Evolutionary conservation across 1,140 invertebrate genomes (phyloP), one percentile per base, ranked within the genome.

Genomic region (Ceratosolen fusciceps): DNA sequence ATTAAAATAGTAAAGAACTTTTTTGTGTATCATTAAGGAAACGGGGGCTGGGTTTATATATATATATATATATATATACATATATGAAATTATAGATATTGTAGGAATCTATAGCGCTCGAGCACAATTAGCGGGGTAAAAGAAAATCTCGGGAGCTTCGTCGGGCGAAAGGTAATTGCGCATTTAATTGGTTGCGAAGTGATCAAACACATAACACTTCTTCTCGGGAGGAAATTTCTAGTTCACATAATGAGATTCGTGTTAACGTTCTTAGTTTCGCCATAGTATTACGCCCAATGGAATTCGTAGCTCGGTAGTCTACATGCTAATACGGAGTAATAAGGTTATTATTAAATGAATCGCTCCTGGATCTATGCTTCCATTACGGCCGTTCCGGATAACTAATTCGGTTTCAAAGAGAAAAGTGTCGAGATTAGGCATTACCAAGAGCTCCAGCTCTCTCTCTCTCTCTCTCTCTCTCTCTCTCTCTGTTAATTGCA

Each of bases 241-340:
- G 54, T 65, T 26, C n/a, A 39, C 62, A 52, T 72, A 71, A 71
- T 54, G 67, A 77, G 76, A 52, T 77, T 77, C 49, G 67, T 54
- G 67, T 71, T 77, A 77, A 77, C 39, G 67, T 77, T 71, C 67
- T 77, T 60, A 62, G 67, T 52, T 77, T 47, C 67, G 60, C 71
- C 39, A 77, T 43, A 43, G 39, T 52, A 72, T 78, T 78, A 56
- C 56, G 62, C 76, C 56, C 68, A 72, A 78, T 78, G 68, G 76
- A 78, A 26, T 78, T 72, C 72, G 54, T 52, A 72, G 34, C 67
- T 81, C 70, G 67, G 60, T 72, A 49, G 54, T 71, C n/a, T n/a
- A n/a, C n/a, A 78, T 72, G 68, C 37, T 72, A 78, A 78, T 78
- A 60, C 54, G 62, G 68, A 72, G 39, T 72, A 78, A 78, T 78